Percentiles rank a stretch among this genome's conserved stretches.
phyloP scores from a whole-genome alignment of 2,888 invertebrate genomes.

The Rhamnusium bicolor region DNA sequence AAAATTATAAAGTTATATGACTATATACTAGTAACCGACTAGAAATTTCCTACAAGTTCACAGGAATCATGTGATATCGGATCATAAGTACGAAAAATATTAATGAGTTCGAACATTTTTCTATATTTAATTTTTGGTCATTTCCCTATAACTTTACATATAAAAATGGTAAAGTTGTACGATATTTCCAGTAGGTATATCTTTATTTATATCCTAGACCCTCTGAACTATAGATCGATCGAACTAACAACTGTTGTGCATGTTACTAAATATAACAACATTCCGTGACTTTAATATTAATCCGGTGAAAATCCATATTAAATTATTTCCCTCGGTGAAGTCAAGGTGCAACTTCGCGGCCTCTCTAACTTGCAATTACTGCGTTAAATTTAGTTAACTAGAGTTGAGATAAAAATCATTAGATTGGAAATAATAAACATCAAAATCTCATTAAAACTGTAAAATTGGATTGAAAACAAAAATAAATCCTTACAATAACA shows the following conservation, averaged over 20 bases:
- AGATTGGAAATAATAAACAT: slow-evolving; percentile 2
- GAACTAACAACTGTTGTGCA: not conserved
- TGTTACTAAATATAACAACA: slow-evolving; percentile 17
- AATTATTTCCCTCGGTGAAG: slow-evolving; percentile 7
- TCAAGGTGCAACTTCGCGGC: slow-evolving; percentile 6
- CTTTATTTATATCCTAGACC: not conserved
- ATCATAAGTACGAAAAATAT: too few species aligned
- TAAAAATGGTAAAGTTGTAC: too few species aligned
- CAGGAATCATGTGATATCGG: too few species aligned
- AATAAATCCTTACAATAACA: too few species aligned
- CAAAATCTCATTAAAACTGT: not conserved
- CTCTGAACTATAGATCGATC: not conserved
- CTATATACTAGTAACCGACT: too few species aligned
- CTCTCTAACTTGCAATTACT: slow-evolving; percentile 2
- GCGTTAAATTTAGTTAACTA: slow-evolving; percentile 19
- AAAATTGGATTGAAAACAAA: not conserved
- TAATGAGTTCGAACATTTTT: too few species aligned
- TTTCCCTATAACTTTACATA: too few species aligned
- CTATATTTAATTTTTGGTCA: too few species aligned
- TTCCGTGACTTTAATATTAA: slow-evolving; percentile 22
- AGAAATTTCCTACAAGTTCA: too few species aligned
- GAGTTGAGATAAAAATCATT: not conserved
- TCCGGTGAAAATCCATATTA: slow-evolving; percentile 26
- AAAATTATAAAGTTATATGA: too few species aligned
- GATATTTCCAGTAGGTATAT: too few species aligned